Base-by-base conservation (phyloP, 2,888 invertebrate genomes). In the Eurytoma californica region DNA sequence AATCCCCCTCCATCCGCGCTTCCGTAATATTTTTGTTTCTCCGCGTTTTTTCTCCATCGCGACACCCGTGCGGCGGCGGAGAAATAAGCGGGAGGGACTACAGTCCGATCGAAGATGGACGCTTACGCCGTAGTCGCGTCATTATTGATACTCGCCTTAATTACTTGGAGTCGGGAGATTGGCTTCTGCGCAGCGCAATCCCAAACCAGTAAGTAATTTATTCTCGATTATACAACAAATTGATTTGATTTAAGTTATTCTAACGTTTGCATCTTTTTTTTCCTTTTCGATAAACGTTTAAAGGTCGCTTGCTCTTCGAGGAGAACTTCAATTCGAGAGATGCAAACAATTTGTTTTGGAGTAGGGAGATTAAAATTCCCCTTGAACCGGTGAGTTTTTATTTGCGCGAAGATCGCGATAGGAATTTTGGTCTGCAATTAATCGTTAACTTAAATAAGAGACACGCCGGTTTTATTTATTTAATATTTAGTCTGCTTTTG, bases 301-400 rank as follows among this genome's bases (percentile, higher is more conserved):
- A 60, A 80, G 61, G 72, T 30, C 30, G 66, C 30, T 66, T 87
- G 0, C 88, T 95, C 75, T 93, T 95, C 82, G 92, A 93, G 67
- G 95, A 95, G 70, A 89, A 91, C 76, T 95, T 95, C 84, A 90
- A 92, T 57, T 51, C 66, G 3, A 69, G 24, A 14, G 58, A 58
- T 28, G 72, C 84, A 4, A 84, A 84, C 18, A 57, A 68, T 24
- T 82, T 84, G 13, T 53, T 83, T 30, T 88, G 89, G 88, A 74
- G 61, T 0, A 85, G 84, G 12, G 87, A 86, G 58, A 80, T 88
- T 47, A 84, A 84, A 61, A 84, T 87, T 53, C 87, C 88, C 4
- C 72, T 83, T 18, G 80, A 80, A 18, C 88, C 89, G 63, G 88
- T 89, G 80, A 86, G 83, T 82, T 49, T 30, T 57, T 24, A 58